A percentile compares a stretch with the other conserved stretches of the same genome.
These are phyloP conservation scores for Glyptemys insculpta DNA, from an alignment of 2,797 vertebrate genomes.

Conservation along the genomic window DNA sequence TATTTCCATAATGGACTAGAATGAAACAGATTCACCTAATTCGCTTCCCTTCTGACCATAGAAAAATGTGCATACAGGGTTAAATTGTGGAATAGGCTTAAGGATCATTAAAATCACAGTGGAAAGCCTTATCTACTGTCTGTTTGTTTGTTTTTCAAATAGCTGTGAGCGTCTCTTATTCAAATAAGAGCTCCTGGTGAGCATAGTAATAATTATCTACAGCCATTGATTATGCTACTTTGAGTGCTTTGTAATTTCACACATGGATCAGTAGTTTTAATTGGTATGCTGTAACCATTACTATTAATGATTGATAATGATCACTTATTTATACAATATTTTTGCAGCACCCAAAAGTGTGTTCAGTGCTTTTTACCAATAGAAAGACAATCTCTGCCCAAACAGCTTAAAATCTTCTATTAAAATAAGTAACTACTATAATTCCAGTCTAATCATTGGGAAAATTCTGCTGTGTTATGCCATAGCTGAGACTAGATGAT, in stretches of 20 bases:
- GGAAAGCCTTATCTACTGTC: background rate
- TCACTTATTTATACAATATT: background rate
- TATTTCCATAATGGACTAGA: background rate
- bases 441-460: background rate
- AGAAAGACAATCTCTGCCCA: slow-evolving; percentile 10
- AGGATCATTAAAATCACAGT: background rate
- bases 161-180: background rate
- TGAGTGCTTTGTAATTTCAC: background rate
- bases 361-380: background rate
- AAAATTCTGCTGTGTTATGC: background rate
- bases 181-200: background rate
- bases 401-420: background rate
- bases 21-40: background rate
- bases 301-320: background rate
- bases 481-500: background rate
- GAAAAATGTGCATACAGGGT: background rate
- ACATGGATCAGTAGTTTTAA: slow-evolving; percentile 5
- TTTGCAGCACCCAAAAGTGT: background rate
- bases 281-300: background rate
- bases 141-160: background rate
- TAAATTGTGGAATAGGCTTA: background rate
- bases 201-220: background rate
- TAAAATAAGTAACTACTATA: background rate
- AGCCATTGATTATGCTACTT: background rate
- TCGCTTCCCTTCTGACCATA: background rate